These are phyloP conservation scores for Eumacrocentrus americanus DNA, from an alignment of 2,888 invertebrate genomes.

Conservation along the genomic window DNA sequence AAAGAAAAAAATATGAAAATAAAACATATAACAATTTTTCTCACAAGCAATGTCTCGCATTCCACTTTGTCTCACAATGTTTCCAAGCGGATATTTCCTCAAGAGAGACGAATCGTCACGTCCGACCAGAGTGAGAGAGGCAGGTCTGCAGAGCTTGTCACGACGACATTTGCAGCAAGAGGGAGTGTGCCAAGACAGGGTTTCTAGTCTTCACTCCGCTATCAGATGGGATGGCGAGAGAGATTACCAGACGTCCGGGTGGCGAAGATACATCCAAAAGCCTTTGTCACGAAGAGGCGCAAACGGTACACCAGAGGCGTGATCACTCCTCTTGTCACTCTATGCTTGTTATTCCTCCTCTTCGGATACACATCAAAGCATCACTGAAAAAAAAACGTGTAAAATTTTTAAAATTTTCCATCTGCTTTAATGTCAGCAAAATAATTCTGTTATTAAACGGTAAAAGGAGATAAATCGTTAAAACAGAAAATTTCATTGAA, in stretches of 20 bases:
- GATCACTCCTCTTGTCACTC: not conserved
- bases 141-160: not conserved
- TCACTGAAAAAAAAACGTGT: too few species aligned
- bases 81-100: too few species aligned
- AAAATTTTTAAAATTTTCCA: too few species aligned
- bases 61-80: too few species aligned
- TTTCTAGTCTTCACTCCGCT: not conserved
- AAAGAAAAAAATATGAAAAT: too few species aligned
- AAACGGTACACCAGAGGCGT: not conserved
- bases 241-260: conserved; percentile 3
- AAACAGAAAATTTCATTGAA: too few species aligned
- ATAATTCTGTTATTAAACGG: too few species aligned
- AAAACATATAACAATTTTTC: too few species aligned
- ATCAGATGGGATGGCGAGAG: conserved; percentile 12
- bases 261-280: conserved; percentile 10
- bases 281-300: conserved; percentile 15
- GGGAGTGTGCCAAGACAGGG: not conserved
- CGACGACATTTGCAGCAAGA: not conserved
- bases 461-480: too few species aligned
- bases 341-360: not conserved
- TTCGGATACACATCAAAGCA: not conserved
- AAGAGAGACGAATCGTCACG: conserved; percentile 16
- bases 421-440: too few species aligned
- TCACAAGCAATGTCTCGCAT: too few species aligned
- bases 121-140: not conserved